Conservation (phyloP, 2,113 vertebrate genomes). For the Nycticryphes semicollaris region DNA sequence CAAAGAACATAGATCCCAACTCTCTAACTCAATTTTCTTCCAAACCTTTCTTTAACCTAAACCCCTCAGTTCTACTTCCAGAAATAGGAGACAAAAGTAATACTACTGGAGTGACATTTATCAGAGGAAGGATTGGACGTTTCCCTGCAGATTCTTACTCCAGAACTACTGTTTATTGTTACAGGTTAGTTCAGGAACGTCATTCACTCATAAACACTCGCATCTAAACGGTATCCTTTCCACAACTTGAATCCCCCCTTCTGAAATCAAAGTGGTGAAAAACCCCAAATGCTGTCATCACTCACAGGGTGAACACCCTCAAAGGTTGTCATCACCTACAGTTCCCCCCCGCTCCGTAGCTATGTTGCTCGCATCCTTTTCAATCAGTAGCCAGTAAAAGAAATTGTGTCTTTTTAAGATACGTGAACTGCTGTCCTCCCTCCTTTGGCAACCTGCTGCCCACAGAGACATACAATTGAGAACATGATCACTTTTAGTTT, state of each 20-base stretch:
- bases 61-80: background rate
- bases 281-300: background rate
- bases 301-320: background rate
- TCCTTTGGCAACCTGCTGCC: background rate
- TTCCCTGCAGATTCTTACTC: background rate
- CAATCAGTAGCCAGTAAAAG: background rate
- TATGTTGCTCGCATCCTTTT: background rate
- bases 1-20: background rate
- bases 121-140: background rate
- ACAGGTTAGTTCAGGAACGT: background rate
- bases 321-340: background rate
- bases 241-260: background rate
- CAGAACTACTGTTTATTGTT: background rate
- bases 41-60: background rate
- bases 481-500: background rate
- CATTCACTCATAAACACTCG: background rate
- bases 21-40: background rate
- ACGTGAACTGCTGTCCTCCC: background rate
- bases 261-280: background rate
- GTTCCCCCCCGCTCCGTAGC: background rate
- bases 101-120: background rate
- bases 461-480: background rate
- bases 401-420: background rate
- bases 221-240: background rate
- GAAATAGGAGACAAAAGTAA: constrained; percentile 25